Evolutionary conservation across 2,797 vertebrate species (phyloP).

Genomic region (Anabacerthia variegaticeps): DNA sequence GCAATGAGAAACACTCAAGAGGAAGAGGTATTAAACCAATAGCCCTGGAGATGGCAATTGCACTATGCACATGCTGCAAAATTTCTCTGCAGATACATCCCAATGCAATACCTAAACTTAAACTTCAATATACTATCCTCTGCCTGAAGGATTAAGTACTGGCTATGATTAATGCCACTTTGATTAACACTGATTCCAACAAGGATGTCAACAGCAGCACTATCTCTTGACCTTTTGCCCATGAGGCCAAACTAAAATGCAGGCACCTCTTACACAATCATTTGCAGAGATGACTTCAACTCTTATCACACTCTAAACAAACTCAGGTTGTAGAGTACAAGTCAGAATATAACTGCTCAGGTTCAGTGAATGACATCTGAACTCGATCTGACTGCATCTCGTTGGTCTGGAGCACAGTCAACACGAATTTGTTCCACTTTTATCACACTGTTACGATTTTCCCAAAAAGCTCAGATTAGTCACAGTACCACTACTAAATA

Average conservation of each 20-base stretch:
- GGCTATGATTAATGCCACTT: background rate
- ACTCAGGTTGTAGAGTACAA: background rate
- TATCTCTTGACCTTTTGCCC: background rate
- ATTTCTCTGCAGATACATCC: background rate
- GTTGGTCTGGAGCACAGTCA: background rate
- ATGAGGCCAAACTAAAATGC: background rate
- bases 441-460: background rate
- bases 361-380: background rate
- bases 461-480: background rate
- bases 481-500: background rate
- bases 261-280: background rate
- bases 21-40: background rate
- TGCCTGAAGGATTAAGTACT: background rate
- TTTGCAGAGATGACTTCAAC: background rate
- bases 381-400: background rate
- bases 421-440: fast-evolving
- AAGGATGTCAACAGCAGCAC: background rate
- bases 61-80: background rate
- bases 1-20: background rate
- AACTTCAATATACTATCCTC: background rate
- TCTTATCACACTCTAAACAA: background rate
- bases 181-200: background rate
- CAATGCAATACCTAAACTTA: background rate
- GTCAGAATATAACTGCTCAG: background rate
- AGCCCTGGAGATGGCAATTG: background rate